Evolutionary conservation across 2,113 vertebrate genomes (phyloP).

Genomic region (Onychostruthus taczanowskii): DNA sequence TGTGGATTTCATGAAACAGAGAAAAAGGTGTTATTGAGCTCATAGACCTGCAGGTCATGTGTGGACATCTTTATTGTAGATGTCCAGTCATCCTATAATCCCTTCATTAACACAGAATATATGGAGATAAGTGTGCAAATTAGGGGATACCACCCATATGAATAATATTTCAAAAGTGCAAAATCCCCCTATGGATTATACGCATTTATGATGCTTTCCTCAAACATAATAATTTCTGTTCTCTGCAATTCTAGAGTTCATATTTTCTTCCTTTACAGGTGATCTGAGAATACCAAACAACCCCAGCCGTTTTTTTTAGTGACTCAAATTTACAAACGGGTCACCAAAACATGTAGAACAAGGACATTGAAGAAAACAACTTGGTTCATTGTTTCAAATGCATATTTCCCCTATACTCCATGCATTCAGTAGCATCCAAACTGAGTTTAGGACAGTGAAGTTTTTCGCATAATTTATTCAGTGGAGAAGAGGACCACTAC

Average conservation of each 20-base stretch:
- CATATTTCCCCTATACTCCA: fast-evolving
- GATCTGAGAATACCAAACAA: background rate
- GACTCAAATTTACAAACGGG: background rate
- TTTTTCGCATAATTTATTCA: background rate
- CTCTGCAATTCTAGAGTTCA: background rate
- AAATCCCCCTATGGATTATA: background rate
- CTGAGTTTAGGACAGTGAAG: background rate
- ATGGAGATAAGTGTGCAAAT: fast-evolving
- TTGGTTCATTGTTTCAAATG: background rate
- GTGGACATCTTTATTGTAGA: background rate
- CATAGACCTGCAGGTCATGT: background rate
- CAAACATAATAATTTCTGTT: background rate
- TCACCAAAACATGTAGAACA: background rate
- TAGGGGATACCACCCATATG: background rate
- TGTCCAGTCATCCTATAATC: background rate
- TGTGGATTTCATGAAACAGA: background rate
- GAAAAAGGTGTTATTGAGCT: background rate
- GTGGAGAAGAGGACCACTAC: background rate
- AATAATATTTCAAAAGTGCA: background rate
- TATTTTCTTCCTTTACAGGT: background rate
- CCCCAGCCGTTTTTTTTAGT: background rate
- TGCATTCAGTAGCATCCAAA: background rate
- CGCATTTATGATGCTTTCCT: background rate
- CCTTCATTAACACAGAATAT: background rate
- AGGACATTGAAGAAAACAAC: background rate